A percentile compares a stretch with the other conserved stretches of the same genome.
Evolutionary conservation across 2,888 invertebrate species (phyloP).

Genomic region (Rhynchonema sp.): DNA sequence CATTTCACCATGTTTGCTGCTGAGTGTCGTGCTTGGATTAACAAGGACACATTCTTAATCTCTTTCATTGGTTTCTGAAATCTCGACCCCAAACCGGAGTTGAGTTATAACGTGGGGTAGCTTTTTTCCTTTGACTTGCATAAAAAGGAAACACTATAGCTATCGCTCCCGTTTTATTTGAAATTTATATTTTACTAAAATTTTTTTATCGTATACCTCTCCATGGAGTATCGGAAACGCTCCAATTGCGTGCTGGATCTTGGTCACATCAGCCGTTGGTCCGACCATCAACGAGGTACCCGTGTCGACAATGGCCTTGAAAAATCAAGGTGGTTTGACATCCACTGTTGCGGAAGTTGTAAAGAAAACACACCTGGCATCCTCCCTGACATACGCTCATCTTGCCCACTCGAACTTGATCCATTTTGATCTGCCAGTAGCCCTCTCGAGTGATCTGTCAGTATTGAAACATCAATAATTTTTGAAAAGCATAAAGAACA

Average conservation of each 20-base stretch:
- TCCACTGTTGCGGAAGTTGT: background rate
- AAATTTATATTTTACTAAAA: too few species aligned
- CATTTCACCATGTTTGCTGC: too few species aligned
- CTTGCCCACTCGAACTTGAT: conserved; percentile 31
- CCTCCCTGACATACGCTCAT: background rate
- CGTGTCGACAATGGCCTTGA: conserved; percentile 77
- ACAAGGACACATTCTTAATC: too few species aligned
- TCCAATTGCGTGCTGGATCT: conserved; percentile 51
- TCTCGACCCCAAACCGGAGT: too few species aligned
- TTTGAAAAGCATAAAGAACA: background rate
- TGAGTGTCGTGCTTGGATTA: too few species aligned
- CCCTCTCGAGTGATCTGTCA: conserved; percentile 60
- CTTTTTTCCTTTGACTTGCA: too few species aligned
- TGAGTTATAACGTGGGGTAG: too few species aligned
- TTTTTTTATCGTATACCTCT: conserved; percentile 16
- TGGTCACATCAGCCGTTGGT: conserved; percentile 46
- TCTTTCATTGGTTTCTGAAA: too few species aligned
- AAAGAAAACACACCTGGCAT: background rate
- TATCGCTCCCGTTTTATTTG: too few species aligned
- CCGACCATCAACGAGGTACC: conserved; percentile 91
- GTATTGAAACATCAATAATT: too few species aligned
- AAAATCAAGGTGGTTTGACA: background rate
- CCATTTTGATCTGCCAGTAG: conserved; percentile 95
- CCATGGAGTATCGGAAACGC: conserved; percentile 37
- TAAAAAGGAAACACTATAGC: too few species aligned